Percentiles rank a stretch among this genome's conserved stretches.
Conservation (phyloP, 1,140 invertebrate genomes). For the Penaeus chinensis region DNA sequence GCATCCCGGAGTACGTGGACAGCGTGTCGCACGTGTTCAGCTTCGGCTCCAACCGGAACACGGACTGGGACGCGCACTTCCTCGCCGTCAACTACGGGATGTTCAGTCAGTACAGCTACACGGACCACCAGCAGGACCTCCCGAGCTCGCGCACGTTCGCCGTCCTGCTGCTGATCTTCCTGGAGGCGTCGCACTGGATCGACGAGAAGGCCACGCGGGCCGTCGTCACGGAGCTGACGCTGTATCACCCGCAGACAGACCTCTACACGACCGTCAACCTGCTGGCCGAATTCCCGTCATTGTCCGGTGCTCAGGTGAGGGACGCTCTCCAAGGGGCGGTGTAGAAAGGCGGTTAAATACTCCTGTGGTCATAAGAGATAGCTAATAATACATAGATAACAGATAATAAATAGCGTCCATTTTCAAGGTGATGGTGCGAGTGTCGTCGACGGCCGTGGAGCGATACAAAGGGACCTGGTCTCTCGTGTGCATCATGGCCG, state of each 20-base stretch:
- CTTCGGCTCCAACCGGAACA: conserved; percentile 41
- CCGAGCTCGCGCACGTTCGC: conserved; percentile 17
- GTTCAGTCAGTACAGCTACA: conserved; percentile 58
- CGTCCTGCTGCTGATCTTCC: conserved; percentile 13
- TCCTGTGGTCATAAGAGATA: too few species aligned
- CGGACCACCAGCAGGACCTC: conserved; percentile 38
- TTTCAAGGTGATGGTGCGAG: background rate
- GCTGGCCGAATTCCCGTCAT: conserved; percentile 57
- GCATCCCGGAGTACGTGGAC: conserved; percentile 54
- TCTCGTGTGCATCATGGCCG: conserved; percentile 14
- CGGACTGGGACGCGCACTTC: conserved; percentile 61
- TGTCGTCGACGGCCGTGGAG: conserved; percentile 46
- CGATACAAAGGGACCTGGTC: conserved; percentile 20
- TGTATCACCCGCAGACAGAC: conserved; percentile 55
- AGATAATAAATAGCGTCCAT: too few species aligned
- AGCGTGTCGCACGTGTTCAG: conserved; percentile 45
- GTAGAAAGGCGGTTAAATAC: too few species aligned
- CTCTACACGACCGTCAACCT: conserved; percentile 52
- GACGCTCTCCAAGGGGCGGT: background rate
- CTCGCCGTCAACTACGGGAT: conserved; percentile 55
- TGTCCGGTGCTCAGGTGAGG: conserved; percentile 52
- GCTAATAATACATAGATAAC: too few species aligned
- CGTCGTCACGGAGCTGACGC: conserved; percentile 53
- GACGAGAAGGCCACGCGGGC: conserved; percentile 44
- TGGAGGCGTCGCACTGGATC: conserved; percentile 37